Evolutionary conservation across 2,113 vertebrate genomes (phyloP).

Genomic region (Hyperopisus bebe): DNA sequence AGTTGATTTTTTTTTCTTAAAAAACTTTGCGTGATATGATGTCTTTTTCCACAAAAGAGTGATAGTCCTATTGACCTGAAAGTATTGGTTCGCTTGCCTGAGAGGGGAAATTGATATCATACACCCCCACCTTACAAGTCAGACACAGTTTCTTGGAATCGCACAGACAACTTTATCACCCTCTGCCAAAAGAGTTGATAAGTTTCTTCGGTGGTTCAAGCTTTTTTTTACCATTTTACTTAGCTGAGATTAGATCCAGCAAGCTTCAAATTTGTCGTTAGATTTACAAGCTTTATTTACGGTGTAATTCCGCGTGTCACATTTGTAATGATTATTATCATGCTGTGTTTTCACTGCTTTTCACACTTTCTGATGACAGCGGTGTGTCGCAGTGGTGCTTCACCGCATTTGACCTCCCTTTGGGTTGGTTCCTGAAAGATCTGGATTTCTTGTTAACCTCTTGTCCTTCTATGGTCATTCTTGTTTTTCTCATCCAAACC

Average conservation of each 20-base stretch:
- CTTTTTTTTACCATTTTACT: not conserved
- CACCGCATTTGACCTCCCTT: not conserved
- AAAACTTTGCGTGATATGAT: not conserved
- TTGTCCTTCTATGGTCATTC: not conserved
- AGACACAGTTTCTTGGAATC: constrained; percentile 2
- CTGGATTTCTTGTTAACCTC: not conserved
- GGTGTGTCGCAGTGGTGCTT: not conserved
- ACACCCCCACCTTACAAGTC: not conserved
- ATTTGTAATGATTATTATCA: not conserved
- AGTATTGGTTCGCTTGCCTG: not conserved
- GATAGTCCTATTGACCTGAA: not conserved
- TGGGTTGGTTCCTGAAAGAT: not conserved
- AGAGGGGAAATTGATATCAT: not conserved
- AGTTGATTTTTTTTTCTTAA: not conserved
- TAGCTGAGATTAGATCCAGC: not conserved
- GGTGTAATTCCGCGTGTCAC: not conserved
- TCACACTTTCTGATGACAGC: not conserved
- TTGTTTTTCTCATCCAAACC: not conserved
- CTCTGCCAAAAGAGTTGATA: not conserved
- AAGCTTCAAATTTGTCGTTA: not conserved
- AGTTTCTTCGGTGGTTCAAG: not conserved
- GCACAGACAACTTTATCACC: not conserved
- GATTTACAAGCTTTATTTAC: not conserved
- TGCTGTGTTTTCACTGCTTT: not conserved
- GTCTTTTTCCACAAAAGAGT: not conserved